phyloP scores from a whole-genome alignment of 2,113 vertebrate species.

The Trematomus loennbergii region DNA sequence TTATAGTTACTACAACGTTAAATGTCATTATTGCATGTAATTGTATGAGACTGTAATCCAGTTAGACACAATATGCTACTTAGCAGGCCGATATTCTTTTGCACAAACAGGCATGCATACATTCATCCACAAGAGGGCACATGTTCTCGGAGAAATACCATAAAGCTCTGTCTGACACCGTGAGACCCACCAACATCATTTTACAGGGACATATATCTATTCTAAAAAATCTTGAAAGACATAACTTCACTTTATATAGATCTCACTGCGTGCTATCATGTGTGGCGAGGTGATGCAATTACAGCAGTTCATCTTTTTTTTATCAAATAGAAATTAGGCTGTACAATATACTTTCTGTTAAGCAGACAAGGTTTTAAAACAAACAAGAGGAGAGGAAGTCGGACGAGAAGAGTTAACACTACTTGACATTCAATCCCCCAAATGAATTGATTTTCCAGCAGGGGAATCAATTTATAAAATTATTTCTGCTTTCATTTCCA shows the following conservation, averaged over 20 bases:
- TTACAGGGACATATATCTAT: background rate
- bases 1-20: background rate
- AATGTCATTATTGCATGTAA: constrained; percentile 4
- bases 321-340: background rate
- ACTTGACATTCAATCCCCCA: background rate
- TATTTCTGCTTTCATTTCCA: background rate
- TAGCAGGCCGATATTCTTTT: background rate
- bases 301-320: background rate
- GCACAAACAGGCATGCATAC: background rate
- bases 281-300: background rate
- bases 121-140: constrained; percentile 67
- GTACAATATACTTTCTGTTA: background rate
- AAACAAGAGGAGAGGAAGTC: background rate
- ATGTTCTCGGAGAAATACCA: background rate
- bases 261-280: background rate
- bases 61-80: background rate
- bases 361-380: background rate
- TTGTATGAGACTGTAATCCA: constrained; percentile 6
- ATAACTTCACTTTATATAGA: background rate
- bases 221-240: background rate
- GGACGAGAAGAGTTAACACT: background rate
- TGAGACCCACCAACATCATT: background rate
- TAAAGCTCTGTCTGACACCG: background rate
- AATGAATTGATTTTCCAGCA: background rate
- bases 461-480: background rate